Evolutionary conservation across 2,888 invertebrate genomes (phyloP).

Genomic region (Ernsta delagoae): DNA sequence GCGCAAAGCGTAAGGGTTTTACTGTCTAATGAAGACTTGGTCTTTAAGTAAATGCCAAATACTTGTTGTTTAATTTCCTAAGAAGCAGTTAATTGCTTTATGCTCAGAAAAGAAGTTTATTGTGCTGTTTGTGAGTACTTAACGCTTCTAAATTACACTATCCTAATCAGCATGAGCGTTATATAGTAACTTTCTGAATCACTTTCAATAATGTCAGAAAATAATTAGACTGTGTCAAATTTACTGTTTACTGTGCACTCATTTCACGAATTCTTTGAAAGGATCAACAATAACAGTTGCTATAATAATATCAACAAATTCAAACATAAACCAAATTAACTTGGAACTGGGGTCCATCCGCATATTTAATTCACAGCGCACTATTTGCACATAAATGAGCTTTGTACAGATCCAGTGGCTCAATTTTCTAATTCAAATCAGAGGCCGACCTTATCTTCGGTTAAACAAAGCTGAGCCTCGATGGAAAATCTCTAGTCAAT

Average conservation of each 20-base stretch:
- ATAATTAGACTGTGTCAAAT: not conserved
- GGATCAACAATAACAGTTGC: not conserved
- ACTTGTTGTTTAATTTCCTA: conserved; percentile 11
- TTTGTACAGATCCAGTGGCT: conserved; percentile 50
- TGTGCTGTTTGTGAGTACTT: not conserved
- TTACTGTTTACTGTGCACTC: not conserved
- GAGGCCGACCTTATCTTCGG: conserved; percentile 52
- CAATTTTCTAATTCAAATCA: conserved; percentile 72
- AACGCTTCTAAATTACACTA: not conserved
- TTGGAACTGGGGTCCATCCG: not conserved
- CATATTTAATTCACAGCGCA: conserved; percentile 39
- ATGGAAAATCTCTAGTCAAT: conserved; percentile 12
- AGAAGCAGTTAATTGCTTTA: conserved; percentile 1
- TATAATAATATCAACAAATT: not conserved
- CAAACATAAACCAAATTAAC: conserved; percentile 14
- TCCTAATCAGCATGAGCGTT: not conserved
- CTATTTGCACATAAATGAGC: conserved; percentile 69
- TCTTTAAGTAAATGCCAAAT: conserved; percentile 5
- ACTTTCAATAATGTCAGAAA: no score
- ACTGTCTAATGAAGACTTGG: conserved; percentile 12
- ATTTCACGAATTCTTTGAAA: not conserved
- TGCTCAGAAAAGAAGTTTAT: not conserved
- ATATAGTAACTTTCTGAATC: not conserved
- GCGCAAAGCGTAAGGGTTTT: conserved; percentile 5
- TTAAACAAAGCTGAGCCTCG: conserved; percentile 35